phyloP scores from a whole-genome alignment of 2,113 vertebrate genomes.

The Notechis scutatus region DNA sequence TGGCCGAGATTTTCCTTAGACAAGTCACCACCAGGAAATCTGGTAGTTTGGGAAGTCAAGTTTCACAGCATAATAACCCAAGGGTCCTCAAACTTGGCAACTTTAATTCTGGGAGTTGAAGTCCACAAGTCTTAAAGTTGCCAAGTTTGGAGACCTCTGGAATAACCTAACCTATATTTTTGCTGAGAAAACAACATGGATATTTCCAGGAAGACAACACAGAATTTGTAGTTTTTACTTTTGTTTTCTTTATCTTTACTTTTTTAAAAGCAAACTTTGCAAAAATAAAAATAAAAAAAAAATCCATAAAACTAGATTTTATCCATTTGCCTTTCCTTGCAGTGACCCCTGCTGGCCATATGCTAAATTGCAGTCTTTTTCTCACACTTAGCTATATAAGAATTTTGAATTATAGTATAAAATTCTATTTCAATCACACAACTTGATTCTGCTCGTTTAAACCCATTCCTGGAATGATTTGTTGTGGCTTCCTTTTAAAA shows the following conservation, averaged over 20 bases:
- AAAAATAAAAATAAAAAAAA: not conserved
- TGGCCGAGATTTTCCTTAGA: not conserved
- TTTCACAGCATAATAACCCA: no score
- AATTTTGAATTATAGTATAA: not conserved
- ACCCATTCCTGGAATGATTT: not conserved
- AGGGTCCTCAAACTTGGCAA: no score
- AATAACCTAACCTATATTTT: not conserved
- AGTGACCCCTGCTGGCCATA: constrained; percentile 59
- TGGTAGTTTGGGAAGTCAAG: not conserved
- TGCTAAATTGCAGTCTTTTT: not conserved
- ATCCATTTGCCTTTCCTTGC: constrained; percentile 45
- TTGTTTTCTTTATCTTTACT: not conserved
- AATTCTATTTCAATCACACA: not conserved
- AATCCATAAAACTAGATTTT: no score
- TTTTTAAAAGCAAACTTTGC: not conserved
- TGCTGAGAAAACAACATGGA: not conserved
- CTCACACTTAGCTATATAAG: rapidly evolving
- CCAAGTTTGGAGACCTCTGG: no score
- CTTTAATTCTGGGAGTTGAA: no score
- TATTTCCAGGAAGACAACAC: not conserved
- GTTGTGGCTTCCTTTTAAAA: not conserved
- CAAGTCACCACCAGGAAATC: not conserved
- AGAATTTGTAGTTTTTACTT: not conserved
- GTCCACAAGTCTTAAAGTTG: no score
- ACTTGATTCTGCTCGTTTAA: not conserved